Percentiles rank a stretch among this genome's conserved stretches.
Evolutionary conservation across 2,888 invertebrate species (phyloP).

Genomic region (Ophion ellenae): DNA sequence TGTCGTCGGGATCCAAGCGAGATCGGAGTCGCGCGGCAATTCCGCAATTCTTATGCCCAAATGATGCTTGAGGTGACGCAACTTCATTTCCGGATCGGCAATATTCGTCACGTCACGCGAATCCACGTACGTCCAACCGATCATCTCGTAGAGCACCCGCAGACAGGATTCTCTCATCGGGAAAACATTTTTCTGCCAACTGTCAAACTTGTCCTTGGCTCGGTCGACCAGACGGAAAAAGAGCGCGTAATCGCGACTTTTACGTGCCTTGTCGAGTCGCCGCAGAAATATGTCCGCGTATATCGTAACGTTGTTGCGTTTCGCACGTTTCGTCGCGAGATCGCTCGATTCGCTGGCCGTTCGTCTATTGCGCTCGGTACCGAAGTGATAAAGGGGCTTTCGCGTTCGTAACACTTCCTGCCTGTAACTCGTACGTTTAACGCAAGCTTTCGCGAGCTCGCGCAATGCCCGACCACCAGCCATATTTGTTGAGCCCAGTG

Average conservation of each 20-base stretch:
- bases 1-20: constrained; percentile 74
- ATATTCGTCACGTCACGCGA: constrained; percentile 79
- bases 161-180: constrained; percentile 82
- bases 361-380: constrained; percentile 78
- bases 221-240: constrained; percentile 81
- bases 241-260: constrained; percentile 70
- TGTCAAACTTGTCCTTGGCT: constrained; percentile 82
- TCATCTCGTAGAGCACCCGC: constrained; percentile 81
- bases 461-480: constrained; percentile 78
- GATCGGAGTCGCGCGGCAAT: constrained; percentile 76
- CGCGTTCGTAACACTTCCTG: constrained; percentile 83
- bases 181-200: constrained; percentile 80
- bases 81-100: constrained; percentile 54
- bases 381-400: constrained; percentile 83
- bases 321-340: constrained; percentile 77
- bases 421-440: constrained; percentile 78
- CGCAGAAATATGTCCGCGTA: constrained; percentile 82
- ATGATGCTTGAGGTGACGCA: constrained; percentile 74
- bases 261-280: constrained; percentile 78
- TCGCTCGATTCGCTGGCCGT: constrained; percentile 77
- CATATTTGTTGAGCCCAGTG: constrained; percentile 81
- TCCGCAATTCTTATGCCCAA: constrained; percentile 72
- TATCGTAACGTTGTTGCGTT: constrained; percentile 78
- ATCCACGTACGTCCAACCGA: constrained; percentile 83
- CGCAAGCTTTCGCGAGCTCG: constrained; percentile 76